phyloP scores from a whole-genome alignment of 2,888 invertebrate genomes.

The Phragmatobia fuliginosa region DNA sequence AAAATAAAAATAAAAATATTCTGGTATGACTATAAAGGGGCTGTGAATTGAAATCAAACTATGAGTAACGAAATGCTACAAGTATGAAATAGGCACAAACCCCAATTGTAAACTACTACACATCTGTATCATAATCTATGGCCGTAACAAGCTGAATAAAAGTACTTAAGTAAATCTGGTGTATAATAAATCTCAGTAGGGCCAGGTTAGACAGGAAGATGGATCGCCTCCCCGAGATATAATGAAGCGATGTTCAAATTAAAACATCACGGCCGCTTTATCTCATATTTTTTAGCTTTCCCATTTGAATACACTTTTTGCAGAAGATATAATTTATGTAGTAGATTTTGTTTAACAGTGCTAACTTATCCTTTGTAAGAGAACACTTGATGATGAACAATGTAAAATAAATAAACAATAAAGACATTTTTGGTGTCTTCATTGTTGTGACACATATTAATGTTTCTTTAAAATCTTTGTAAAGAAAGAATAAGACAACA shows the following conservation, averaged over 20 bases:
- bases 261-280: constrained; percentile 25
- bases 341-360: not conserved
- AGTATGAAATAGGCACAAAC: constrained; percentile 19
- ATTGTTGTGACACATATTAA: too few relatives aligned
- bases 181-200: constrained; percentile 65
- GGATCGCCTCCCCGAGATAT: constrained; percentile 49
- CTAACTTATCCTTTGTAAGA: not conserved
- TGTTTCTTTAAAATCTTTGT: too few relatives aligned
- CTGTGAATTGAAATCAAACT: too few relatives aligned
- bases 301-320: constrained; percentile 8
- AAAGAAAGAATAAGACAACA: too few relatives aligned
- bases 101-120: not conserved
- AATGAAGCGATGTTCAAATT: constrained; percentile 51
- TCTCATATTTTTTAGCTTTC: constrained; percentile 17
- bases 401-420: not conserved
- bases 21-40: too few relatives aligned
- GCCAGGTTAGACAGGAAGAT: constrained; percentile 56
- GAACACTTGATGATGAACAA: not conserved
- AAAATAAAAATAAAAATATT: too few relatives aligned
- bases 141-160: constrained; percentile 56
- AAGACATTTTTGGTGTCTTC: too few relatives aligned
- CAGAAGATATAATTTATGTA: not conserved
- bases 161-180: constrained; percentile 65
- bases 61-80: not conserved
- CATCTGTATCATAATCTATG: constrained; percentile 49